A percentile compares a stretch with the other conserved stretches of the same genome.
Evolutionary conservation across 1,140 invertebrate genomes (phyloP).

Genomic region (Aphaenogaster ashmeadi): DNA sequence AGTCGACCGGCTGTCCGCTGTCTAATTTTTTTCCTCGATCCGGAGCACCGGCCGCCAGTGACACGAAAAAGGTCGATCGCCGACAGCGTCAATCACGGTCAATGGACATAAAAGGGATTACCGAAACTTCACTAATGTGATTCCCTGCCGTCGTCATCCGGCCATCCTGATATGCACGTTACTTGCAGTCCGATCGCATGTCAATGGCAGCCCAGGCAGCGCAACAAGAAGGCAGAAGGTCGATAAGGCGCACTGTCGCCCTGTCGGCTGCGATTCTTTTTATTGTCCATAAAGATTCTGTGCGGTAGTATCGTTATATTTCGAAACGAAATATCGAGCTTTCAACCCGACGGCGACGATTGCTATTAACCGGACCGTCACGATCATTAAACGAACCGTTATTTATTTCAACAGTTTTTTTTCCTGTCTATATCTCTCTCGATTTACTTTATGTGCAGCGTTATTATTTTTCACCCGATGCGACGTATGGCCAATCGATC

Average conservation of each 20-base stretch:
- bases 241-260: conserved; percentile 33
- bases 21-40: conserved; percentile 48
- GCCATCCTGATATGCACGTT: conserved; percentile 52
- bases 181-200: conserved; percentile 54
- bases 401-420: conserved; percentile 33
- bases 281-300: conserved; percentile 50
- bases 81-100: conserved; percentile 71
- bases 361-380: conserved; percentile 38
- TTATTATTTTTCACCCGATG: conserved; percentile 45
- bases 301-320: conserved; percentile 20
- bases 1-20: conserved; percentile 34
- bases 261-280: conserved; percentile 27
- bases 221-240: conserved; percentile 48
- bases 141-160: conserved; percentile 62
- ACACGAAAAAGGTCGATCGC: conserved; percentile 71
- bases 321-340: conserved; percentile 37
- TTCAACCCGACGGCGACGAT: background rate
- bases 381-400: conserved; percentile 41
- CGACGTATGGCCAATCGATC: conserved; percentile 1
- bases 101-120: conserved; percentile 75
- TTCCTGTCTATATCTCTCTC: background rate
- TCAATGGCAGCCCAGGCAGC: conserved; percentile 40
- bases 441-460: conserved; percentile 3
- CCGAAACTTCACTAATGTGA: conserved; percentile 79
- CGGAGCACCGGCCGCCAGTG: conserved; percentile 25